Percentiles rank a stretch among this genome's conserved stretches.
Conservation (phyloP, 2,888 invertebrate species). For the Ganaspis brasiliensis region DNA sequence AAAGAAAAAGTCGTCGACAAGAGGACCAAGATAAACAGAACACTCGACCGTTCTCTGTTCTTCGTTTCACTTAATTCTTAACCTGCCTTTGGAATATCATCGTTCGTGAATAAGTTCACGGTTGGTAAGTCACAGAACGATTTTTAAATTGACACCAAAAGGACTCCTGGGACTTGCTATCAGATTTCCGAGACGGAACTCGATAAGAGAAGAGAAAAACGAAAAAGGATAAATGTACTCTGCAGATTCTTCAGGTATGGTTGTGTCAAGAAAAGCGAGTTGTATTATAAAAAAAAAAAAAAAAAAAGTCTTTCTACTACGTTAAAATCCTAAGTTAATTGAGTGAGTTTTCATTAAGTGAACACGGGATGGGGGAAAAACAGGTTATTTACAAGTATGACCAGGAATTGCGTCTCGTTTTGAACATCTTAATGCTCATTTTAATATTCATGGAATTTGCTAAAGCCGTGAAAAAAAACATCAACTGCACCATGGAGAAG, state of each 20-base stretch:
- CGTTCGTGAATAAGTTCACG: background rate
- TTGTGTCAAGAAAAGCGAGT: background rate
- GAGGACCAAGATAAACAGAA: slow-evolving; percentile 28
- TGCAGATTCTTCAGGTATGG: background rate
- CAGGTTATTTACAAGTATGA: slow-evolving; percentile 25
- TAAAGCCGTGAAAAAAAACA: slow-evolving; percentile 26
- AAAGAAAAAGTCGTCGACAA: too few relatives aligned
- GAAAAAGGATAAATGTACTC: background rate
- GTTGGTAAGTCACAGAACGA: slow-evolving; percentile 9
- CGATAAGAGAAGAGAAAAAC: background rate
- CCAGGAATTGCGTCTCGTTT: slow-evolving; percentile 23
- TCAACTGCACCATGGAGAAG: background rate
- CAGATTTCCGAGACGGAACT: slow-evolving; percentile 4
- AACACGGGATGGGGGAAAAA: background rate
- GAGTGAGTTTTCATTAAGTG: slow-evolving; percentile 36
- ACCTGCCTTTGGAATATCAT: slow-evolving; percentile 23
- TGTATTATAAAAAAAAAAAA: background rate
- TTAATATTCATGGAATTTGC: slow-evolving; percentile 29
- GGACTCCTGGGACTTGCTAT: background rate
- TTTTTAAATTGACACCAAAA: slow-evolving; percentile 40
- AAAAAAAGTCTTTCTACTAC: background rate
- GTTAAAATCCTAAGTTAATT: slow-evolving; percentile 1
- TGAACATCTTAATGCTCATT: slow-evolving; percentile 9
- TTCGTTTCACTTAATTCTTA: slow-evolving; percentile 20
- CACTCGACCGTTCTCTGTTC: slow-evolving; percentile 20